Percentiles rank a stretch among this genome's conserved stretches.
phyloP scores from a whole-genome alignment of 2,113 vertebrate species.

The Cisticola juncidis region DNA sequence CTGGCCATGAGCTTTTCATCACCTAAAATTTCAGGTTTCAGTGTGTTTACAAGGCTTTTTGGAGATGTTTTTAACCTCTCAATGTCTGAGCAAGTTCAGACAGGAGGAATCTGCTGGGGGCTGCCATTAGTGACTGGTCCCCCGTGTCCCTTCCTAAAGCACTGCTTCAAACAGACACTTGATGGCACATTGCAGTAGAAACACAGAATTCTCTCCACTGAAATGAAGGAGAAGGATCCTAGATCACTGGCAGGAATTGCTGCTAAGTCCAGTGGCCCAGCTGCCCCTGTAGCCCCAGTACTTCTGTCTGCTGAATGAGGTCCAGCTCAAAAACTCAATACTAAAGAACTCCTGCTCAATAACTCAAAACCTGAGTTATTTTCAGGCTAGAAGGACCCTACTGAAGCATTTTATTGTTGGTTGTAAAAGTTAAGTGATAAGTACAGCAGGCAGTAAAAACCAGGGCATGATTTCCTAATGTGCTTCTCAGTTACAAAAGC shows the following conservation, averaged over 20 bases:
- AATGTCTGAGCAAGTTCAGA: background rate
- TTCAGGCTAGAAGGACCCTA: background rate
- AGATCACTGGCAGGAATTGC: background rate
- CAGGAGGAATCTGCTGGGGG: background rate
- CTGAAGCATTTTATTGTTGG: background rate
- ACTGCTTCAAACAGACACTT: background rate
- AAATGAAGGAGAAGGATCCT: background rate
- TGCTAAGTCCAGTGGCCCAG: background rate
- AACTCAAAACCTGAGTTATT: background rate
- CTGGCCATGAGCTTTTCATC: background rate
- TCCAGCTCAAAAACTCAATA: background rate
- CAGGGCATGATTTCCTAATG: background rate
- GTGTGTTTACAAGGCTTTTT: background rate
- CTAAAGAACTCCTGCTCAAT: background rate
- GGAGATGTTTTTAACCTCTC: background rate
- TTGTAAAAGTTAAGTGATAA: conserved; percentile 41
- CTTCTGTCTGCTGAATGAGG: background rate
- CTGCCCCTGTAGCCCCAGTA: background rate
- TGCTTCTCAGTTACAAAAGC: background rate
- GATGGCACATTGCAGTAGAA: background rate
- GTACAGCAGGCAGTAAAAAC: conserved; percentile 3
- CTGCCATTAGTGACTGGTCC: background rate
- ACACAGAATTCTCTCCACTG: background rate
- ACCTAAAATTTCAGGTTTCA: background rate
- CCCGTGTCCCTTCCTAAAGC: background rate